phyloP scores from a whole-genome alignment of 2,113 vertebrate genomes.

The Megaceryle maxima region DNA sequence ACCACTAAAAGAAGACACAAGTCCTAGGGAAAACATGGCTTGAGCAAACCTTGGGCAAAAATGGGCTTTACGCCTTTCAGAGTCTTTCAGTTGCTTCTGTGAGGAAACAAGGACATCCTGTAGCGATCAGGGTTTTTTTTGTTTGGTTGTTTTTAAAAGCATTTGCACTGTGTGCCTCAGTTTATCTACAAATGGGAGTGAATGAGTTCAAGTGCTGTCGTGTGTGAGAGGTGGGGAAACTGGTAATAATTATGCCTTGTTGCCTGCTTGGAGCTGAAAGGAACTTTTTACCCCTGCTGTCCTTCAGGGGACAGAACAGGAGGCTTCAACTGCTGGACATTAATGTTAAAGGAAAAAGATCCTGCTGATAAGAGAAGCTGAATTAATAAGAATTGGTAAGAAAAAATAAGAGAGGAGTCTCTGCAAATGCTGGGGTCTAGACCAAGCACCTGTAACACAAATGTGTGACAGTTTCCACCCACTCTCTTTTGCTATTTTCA shows the following conservation, averaged over 20 bases:
- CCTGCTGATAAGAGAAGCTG: neutral
- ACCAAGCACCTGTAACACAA: slow-evolving; percentile 54
- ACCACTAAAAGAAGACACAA: neutral
- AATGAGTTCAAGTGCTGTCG: neutral
- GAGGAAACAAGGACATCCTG: neutral
- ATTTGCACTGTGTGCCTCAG: neutral
- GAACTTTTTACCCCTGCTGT: neutral
- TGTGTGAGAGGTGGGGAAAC: neutral
- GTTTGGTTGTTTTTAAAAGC: neutral
- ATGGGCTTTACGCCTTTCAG: neutral
- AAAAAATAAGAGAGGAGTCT: neutral
- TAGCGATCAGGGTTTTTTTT: neutral
- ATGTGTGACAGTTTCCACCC: slow-evolving; percentile 19
- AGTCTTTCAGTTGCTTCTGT: neutral
- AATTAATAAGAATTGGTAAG: neutral
- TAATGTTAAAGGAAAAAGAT: neutral
- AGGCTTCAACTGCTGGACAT: neutral
- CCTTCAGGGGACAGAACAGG: neutral
- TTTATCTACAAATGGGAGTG: neutral
- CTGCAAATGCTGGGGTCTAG: slow-evolving; percentile 18
- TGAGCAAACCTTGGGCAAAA: neutral
- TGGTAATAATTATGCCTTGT: neutral
- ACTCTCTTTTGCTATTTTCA: slow-evolving; percentile 52
- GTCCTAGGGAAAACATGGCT: accelerated
- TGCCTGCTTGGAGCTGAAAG: neutral